phyloP scores from a whole-genome alignment of 1,140 invertebrate genomes.

The Bactericera cockerelli region DNA sequence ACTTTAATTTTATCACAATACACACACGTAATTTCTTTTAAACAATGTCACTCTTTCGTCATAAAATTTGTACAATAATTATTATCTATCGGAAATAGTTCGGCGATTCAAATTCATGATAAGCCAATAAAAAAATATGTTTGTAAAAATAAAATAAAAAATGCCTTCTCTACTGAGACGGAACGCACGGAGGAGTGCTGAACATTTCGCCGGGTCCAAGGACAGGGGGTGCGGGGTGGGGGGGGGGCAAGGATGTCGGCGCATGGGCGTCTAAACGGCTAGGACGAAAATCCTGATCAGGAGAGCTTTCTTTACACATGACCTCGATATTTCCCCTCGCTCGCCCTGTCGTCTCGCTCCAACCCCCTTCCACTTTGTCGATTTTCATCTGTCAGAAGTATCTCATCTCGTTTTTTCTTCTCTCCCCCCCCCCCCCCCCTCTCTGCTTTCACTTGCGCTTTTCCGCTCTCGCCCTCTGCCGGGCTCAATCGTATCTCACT shows the following conservation, averaged over 20 bases:
- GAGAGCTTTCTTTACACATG: neutral
- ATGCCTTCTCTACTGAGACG: neutral
- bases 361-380: neutral
- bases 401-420: neutral
- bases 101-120: no score
- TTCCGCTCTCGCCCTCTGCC: no score
- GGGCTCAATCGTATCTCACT: no score
- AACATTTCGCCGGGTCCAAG: no score
- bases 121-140: neutral
- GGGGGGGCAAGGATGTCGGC: neutral
- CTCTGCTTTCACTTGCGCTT: no score
- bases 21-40: no score
- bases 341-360: neutral
- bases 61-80: no score
- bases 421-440: neutral
- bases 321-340: conserved; percentile 2
- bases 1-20: no score
- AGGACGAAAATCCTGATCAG: neutral
- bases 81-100: no score
- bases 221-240: neutral
- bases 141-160: conserved; percentile 6
- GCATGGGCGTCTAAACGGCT: neutral
- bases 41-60: no score
- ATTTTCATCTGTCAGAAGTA: conserved; percentile 8
- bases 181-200: neutral